Conservation (phyloP, 37 sponge, comb jelly and placozoan genomes). For the Beroe forskalii region DNA sequence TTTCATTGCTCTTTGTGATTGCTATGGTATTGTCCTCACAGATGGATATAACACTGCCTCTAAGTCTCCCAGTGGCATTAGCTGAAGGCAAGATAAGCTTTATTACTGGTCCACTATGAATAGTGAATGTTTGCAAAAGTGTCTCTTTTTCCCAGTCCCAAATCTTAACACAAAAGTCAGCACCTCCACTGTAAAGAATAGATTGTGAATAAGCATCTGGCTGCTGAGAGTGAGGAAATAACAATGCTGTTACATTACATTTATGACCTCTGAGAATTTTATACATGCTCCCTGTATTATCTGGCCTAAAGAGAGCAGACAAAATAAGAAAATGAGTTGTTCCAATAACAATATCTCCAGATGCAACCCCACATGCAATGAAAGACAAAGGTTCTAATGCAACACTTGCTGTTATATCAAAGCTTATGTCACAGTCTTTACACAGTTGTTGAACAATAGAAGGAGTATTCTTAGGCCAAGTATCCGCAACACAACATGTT, state of each 20-base stretch:
- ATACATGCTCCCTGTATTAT: background rate
- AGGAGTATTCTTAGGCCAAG: background rate
- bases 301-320: background rate
- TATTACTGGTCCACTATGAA: slow-evolving; percentile 29
- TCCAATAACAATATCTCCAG: slow-evolving; percentile 40
- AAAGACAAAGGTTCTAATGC: slow-evolving; percentile 2
- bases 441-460: background rate
- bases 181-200: slow-evolving; percentile 45
- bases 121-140: slow-evolving; percentile 28
- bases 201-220: background rate
- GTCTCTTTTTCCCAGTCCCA: slow-evolving; percentile 52
- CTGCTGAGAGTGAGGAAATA: background rate
- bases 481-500: background rate
- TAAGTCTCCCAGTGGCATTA: background rate
- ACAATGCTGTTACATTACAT: background rate
- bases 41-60: slow-evolving; percentile 47
- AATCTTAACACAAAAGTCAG: slow-evolving; percentile 27
- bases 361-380: slow-evolving; percentile 2
- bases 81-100: slow-evolving; percentile 13
- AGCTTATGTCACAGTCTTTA: background rate
- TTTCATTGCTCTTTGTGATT: background rate
- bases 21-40: slow-evolving; percentile 35
- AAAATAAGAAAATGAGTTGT: background rate
- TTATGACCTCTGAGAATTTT: background rate
- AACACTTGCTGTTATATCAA: slow-evolving; percentile 24